phyloP scores from a whole-genome alignment of 2,113 vertebrate species.

The Lycaon pictus region DNA sequence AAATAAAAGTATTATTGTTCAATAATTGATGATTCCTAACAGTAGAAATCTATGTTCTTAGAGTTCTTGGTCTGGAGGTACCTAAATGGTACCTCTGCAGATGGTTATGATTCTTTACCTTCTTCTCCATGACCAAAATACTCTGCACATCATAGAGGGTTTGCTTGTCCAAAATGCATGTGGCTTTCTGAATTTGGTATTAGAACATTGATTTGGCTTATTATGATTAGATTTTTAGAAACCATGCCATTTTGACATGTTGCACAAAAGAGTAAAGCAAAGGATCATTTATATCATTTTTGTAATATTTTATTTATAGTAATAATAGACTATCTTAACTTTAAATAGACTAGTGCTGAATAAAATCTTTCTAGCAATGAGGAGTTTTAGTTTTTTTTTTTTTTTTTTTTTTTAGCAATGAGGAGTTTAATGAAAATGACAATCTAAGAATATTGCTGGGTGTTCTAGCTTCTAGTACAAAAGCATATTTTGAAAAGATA shows the following conservation, averaged over 20 bases:
- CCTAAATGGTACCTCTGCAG: too few species aligned
- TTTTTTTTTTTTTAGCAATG: constrained; percentile 36
- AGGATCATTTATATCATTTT: background rate
- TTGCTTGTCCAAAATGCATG: background rate
- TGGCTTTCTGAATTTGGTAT: background rate
- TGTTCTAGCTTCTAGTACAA: background rate
- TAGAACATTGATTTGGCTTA: background rate
- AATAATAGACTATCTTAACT: background rate
- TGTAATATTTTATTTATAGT: background rate
- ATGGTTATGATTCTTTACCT: too few species aligned
- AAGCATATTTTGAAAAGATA: background rate
- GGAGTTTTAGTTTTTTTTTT: too few species aligned
- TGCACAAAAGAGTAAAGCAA: background rate
- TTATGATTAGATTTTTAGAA: background rate
- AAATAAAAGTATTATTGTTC: background rate
- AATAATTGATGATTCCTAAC: background rate
- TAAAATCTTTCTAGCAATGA: constrained; percentile 54
- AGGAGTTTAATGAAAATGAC: constrained; percentile 25
- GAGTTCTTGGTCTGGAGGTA: background rate
- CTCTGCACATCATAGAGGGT: background rate
- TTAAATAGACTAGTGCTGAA: background rate
- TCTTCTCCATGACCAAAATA: too few species aligned
- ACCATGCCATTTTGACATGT: background rate
- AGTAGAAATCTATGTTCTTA: background rate
- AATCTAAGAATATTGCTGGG: background rate